These are phyloP conservation scores for Amphiprion clarkii DNA, from an alignment of 2,797 vertebrate species.

Conservation along the genomic window DNA sequence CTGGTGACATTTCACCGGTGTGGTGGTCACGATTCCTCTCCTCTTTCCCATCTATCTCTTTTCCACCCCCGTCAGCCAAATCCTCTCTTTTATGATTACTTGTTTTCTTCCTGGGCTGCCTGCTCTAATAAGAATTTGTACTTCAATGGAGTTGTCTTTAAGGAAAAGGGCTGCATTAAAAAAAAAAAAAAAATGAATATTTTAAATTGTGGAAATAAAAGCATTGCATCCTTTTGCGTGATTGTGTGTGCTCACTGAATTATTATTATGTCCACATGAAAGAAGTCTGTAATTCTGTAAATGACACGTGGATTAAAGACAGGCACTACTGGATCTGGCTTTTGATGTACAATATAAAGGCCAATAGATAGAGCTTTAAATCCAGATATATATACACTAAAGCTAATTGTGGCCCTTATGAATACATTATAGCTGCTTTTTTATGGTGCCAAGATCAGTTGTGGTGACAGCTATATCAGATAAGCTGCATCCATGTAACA, in stretches of 20 bases:
- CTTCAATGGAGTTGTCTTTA: slow-evolving; percentile 42
- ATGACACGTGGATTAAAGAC: slow-evolving; percentile 40
- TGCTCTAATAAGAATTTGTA: slow-evolving; percentile 49
- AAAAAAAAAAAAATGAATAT: slow-evolving; percentile 39
- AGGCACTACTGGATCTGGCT: slow-evolving; percentile 20
- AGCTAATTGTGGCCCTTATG: slow-evolving; percentile 19
- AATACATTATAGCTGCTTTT: slow-evolving; percentile 28
- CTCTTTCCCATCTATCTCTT: slow-evolving; percentile 10
- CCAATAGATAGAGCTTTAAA: slow-evolving; percentile 11
- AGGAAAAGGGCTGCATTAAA: slow-evolving; percentile 37
- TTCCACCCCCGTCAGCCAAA: slow-evolving; percentile 48
- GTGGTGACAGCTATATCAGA: background rate
- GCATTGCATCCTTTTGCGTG: slow-evolving; percentile 22
- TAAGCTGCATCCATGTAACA: background rate
- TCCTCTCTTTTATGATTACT: slow-evolving; percentile 36
- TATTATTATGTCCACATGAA: slow-evolving; percentile 46
- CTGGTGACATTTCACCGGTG: slow-evolving; percentile 44
- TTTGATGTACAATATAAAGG: slow-evolving; percentile 40
- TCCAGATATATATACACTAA: slow-evolving; percentile 5
- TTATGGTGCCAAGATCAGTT: slow-evolving; percentile 22
- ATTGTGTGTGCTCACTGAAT: slow-evolving; percentile 12
- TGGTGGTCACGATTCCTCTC: slow-evolving; percentile 32
- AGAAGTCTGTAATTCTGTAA: slow-evolving; percentile 46
- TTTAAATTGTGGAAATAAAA: slow-evolving; percentile 33
- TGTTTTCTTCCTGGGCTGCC: slow-evolving; percentile 62